These are phyloP conservation scores for Pseudochromis fuscus DNA, from an alignment of 2,797 vertebrate genomes.

Conservation along the genomic window DNA sequence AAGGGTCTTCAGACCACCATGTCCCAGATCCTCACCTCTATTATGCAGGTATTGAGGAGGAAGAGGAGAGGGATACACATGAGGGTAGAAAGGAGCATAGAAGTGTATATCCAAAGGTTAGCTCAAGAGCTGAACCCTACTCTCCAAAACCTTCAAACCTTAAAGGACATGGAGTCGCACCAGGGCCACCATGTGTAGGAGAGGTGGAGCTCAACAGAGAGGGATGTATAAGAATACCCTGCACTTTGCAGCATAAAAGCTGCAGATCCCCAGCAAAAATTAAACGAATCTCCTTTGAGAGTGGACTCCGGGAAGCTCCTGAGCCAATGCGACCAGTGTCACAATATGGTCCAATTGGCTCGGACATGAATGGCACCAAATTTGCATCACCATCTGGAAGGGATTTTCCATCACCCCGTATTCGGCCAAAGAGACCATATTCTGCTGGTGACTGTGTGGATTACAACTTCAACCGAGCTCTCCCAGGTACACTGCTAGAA, in stretches of 20 bases:
- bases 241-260: slow-evolving; percentile 80
- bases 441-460: slow-evolving; percentile 79
- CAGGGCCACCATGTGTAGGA: slow-evolving; percentile 78
- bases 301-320: slow-evolving; percentile 52
- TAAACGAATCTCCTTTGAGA: slow-evolving; percentile 76
- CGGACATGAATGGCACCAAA: slow-evolving; percentile 70
- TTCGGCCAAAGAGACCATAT: slow-evolving; percentile 75
- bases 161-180: slow-evolving; percentile 57
- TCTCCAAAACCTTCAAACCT: slow-evolving; percentile 70
- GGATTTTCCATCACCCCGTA: slow-evolving; percentile 56
- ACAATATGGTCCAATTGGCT: slow-evolving; percentile 33
- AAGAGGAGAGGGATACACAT: slow-evolving; percentile 79
- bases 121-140: slow-evolving; percentile 68
- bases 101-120: slow-evolving; percentile 57
- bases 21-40: slow-evolving; percentile 83
- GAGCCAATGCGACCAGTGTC: slow-evolving; percentile 37
- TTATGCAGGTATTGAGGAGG: slow-evolving; percentile 85
- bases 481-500: slow-evolving; percentile 57
- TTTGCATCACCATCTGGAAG: slow-evolving; percentile 48
- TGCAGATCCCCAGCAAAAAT: slow-evolving; percentile 58
- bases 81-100: slow-evolving; percentile 68
- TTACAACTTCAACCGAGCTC: slow-evolving; percentile 72
- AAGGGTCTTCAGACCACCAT: slow-evolving; percentile 87
- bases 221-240: slow-evolving; percentile 85
- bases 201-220: slow-evolving; percentile 88